These are phyloP conservation scores for Matsumyia berberina DNA, from an alignment of 2,888 invertebrate species.

Conservation along the genomic window DNA sequence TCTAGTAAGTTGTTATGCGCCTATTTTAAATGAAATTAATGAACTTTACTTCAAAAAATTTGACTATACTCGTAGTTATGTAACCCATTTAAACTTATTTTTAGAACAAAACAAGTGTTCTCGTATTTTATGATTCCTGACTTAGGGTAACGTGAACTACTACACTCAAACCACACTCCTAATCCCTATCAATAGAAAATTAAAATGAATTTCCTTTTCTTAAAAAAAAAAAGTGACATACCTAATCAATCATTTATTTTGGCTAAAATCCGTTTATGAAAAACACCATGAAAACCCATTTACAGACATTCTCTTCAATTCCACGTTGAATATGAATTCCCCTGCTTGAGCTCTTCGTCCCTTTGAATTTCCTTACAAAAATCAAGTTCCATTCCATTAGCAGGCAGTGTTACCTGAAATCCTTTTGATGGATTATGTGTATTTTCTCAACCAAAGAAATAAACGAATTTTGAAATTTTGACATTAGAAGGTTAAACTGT, in stretches of 20 bases:
- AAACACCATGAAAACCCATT: constrained; percentile 6
- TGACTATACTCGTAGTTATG: background rate
- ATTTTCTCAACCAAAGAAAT: constrained; percentile 14
- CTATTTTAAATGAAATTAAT: background rate
- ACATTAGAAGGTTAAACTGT: constrained; percentile 20
- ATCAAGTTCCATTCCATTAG: constrained; percentile 31
- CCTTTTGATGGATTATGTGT: constrained; percentile 40
- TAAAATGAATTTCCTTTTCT: background rate
- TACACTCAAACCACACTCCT: background rate
- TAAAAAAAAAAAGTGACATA: no score
- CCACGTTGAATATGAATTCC: constrained; percentile 1
- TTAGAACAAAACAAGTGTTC: background rate
- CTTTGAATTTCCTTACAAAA: constrained; percentile 12
- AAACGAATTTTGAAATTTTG: constrained; percentile 8
- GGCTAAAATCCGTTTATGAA: constrained; percentile 2
- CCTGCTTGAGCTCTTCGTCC: background rate
- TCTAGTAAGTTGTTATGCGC: background rate
- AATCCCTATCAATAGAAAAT: constrained; percentile 7
- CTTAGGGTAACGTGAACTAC: no score
- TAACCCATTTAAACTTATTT: background rate
- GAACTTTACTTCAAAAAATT: background rate
- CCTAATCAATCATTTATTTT: constrained; percentile 25
- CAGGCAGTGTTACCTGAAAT: constrained; percentile 16
- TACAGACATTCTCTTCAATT: background rate
- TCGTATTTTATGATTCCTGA: background rate